Evolutionary conservation across 2,113 vertebrate species (phyloP).

Genomic region (Cnemophilus loriae): DNA sequence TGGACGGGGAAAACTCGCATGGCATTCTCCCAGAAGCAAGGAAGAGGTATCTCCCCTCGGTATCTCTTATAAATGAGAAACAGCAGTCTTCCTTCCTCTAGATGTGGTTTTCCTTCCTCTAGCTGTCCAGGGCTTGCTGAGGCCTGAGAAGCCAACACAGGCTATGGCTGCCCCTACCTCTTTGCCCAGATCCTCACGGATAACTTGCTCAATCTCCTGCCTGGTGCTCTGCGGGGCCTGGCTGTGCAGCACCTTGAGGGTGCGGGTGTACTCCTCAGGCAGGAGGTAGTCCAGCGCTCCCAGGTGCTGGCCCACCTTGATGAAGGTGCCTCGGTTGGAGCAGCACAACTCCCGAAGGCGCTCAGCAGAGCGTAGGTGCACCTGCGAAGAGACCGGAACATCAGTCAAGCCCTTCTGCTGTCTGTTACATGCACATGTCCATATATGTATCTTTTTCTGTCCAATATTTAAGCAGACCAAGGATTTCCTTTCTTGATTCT

Average conservation of each 20-base stretch:
- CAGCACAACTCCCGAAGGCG: conserved; percentile 90
- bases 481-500: background rate
- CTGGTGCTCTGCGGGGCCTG: conserved; percentile 87
- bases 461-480: background rate
- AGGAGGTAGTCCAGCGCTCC: conserved; percentile 93
- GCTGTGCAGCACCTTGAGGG: conserved; percentile 91
- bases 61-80: background rate
- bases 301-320: conserved; percentile 97
- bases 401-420: background rate
- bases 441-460: background rate
- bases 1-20: background rate
- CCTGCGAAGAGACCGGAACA: conserved; percentile 66
- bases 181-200: conserved; percentile 91
- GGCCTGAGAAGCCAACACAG: background rate
- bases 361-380: conserved; percentile 88
- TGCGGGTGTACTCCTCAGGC: conserved; percentile 92
- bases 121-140: background rate
- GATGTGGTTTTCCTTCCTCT: background rate
- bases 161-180: conserved; percentile 73
- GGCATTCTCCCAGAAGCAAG: background rate
- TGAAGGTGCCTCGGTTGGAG: conserved; percentile 95
- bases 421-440: background rate
- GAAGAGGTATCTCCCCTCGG: background rate
- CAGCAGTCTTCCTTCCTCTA: background rate
- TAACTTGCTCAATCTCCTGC: conserved; percentile 86